These are phyloP conservation scores for Streptopelia turtur DNA, from an alignment of 2,797 vertebrate species.

Conservation along the genomic window DNA sequence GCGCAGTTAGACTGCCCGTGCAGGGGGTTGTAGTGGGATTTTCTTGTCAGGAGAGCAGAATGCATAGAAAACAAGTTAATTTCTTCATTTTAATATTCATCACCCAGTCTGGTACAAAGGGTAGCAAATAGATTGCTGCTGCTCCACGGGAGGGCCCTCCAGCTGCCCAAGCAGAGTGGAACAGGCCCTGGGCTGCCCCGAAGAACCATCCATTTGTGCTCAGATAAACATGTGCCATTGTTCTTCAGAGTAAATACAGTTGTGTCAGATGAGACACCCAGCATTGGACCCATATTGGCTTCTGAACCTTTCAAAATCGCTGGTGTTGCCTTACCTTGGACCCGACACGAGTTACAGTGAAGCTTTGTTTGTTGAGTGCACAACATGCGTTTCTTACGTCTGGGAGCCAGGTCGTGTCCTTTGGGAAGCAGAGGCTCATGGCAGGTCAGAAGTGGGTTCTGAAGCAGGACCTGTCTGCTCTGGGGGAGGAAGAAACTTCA, in stretches of 20 bases:
- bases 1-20: not conserved
- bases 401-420: not conserved
- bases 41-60: slow-evolving; percentile 54
- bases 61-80: slow-evolving; percentile 53
- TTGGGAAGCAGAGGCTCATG: not conserved
- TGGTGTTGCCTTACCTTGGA: not conserved
- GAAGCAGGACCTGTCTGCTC: not conserved
- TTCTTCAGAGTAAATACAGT: not conserved
- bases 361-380: not conserved
- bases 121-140: not conserved
- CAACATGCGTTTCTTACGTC: rapidly evolving
- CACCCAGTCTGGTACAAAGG: not conserved
- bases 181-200: not conserved
- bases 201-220: not conserved
- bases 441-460: not conserved
- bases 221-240: not conserved
- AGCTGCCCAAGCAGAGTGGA: not conserved
- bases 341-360: not conserved
- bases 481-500: not conserved
- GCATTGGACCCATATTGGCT: not conserved
- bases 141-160: not conserved
- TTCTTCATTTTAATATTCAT: slow-evolving; percentile 28
- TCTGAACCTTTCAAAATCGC: not conserved
- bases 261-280: not conserved
- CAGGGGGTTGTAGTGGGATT: slow-evolving; percentile 22